Evolutionary conservation across 2,797 vertebrate species (phyloP).

Genomic region (Cyprinella venusta): DNA sequence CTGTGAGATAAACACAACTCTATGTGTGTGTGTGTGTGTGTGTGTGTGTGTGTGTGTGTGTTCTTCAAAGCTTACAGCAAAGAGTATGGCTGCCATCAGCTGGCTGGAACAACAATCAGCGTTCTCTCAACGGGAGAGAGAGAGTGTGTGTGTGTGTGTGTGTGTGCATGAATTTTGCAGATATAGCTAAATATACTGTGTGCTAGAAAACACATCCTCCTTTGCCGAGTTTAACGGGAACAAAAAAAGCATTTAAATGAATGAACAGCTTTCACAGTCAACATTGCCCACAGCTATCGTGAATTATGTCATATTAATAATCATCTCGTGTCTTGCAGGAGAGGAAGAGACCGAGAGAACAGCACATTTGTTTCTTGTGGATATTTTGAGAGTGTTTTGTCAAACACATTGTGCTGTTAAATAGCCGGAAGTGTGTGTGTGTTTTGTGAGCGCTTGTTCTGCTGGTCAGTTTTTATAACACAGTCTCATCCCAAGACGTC

Average conservation of each 20-base stretch:
- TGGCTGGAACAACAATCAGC: slow-evolving; percentile 29
- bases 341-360: neutral
- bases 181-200: neutral
- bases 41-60: neutral
- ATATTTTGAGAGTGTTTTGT: neutral
- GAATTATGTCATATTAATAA: slow-evolving; percentile 25
- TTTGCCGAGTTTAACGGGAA: neutral
- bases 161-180: slow-evolving; percentile 6
- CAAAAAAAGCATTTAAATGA: neutral
- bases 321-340: neutral
- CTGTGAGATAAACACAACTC: neutral
- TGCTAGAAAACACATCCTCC: neutral
- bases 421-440: neutral
- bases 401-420: neutral
- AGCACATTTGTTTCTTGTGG: neutral
- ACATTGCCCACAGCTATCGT: neutral
- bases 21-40: too few species aligned
- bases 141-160: neutral
- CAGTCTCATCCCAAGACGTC: too few species aligned
- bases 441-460: neutral
- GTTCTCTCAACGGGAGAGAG: neutral
- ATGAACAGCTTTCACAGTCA: slow-evolving; percentile 16
- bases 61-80: neutral
- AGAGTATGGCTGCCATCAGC: slow-evolving; percentile 45
- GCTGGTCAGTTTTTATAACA: slow-evolving; percentile 4